Evolutionary conservation across 2,113 vertebrate species (phyloP).

Genomic region (Casuarius casuarius): DNA sequence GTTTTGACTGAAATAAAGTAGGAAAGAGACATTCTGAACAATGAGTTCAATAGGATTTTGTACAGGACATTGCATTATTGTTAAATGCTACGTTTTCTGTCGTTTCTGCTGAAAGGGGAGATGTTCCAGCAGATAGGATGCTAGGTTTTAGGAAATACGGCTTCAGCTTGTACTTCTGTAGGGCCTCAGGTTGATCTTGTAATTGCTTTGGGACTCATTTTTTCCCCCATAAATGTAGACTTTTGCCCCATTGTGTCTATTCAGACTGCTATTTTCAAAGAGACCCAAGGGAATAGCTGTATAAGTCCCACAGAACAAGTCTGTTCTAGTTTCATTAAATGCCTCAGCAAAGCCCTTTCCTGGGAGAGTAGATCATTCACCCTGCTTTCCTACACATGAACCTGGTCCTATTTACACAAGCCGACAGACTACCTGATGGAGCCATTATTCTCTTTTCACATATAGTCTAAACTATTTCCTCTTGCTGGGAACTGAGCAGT

Average conservation of each 20-base stretch:
- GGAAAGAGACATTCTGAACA: constrained; percentile 3
- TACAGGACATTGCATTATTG: not conserved
- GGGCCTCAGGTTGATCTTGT: not conserved
- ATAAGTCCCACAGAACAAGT: constrained; percentile 3
- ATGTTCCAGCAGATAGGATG: not conserved
- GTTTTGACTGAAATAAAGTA: constrained; percentile 14
- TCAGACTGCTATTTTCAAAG: constrained; percentile 13
- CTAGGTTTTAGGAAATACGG: not conserved
- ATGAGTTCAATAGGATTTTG: not conserved
- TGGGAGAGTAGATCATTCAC: constrained; percentile 54
- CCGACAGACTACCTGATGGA: constrained; percentile 65
- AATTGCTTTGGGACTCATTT: not conserved
- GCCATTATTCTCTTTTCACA: constrained; percentile 64
- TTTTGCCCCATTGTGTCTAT: constrained; percentile 38
- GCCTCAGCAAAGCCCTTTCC: constrained; percentile 51
- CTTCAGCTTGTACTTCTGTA: not conserved
- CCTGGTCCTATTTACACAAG: constrained; percentile 49
- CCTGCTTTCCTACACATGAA: constrained; percentile 8
- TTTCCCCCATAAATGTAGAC: not conserved
- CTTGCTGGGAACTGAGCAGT: constrained; percentile 8
- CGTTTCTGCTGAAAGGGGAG: not conserved
- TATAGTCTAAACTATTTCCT: constrained; percentile 61
- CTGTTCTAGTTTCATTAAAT: constrained; percentile 48
- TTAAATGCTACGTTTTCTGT: not conserved
- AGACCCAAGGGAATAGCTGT: not conserved